Conservation (phyloP, 2,888 invertebrate genomes). For the Lithophane socia region DNA sequence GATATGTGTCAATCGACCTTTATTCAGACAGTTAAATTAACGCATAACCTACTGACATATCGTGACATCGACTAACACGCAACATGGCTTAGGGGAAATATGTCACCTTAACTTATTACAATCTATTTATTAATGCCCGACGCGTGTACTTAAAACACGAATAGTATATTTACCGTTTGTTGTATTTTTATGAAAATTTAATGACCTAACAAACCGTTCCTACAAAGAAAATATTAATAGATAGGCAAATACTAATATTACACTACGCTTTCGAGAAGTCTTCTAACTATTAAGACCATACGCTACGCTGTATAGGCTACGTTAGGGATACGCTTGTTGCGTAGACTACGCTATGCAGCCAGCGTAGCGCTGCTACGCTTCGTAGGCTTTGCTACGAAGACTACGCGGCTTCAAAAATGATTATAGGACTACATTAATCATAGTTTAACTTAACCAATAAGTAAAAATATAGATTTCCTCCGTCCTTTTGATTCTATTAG, state of each 20-base stretch:
- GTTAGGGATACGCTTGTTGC: neutral
- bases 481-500: neutral
- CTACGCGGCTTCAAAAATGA: neutral
- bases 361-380: neutral
- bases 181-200: neutral
- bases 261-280: neutral
- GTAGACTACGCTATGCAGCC: neutral
- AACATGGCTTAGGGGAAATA: slow-evolving; percentile 27
- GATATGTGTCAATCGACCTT: neutral
- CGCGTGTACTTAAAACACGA: neutral
- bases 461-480: neutral
- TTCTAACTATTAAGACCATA: neutral
- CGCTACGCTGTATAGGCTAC: neutral
- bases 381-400: slow-evolving; percentile 7
- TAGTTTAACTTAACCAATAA: neutral
- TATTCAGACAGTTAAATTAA: slow-evolving; percentile 39
- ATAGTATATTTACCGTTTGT: neutral
- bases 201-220: neutral
- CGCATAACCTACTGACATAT: slow-evolving; percentile 34
- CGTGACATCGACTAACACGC: slow-evolving; percentile 51
- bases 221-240: neutral
- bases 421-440: too few relatives aligned
- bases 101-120: slow-evolving; percentile 42
- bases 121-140: slow-evolving; percentile 11
- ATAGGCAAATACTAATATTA: neutral